These are phyloP conservation scores for Lacerta bilineata DNA, from an alignment of 2,797 vertebrate species.

Conservation along the genomic window DNA sequence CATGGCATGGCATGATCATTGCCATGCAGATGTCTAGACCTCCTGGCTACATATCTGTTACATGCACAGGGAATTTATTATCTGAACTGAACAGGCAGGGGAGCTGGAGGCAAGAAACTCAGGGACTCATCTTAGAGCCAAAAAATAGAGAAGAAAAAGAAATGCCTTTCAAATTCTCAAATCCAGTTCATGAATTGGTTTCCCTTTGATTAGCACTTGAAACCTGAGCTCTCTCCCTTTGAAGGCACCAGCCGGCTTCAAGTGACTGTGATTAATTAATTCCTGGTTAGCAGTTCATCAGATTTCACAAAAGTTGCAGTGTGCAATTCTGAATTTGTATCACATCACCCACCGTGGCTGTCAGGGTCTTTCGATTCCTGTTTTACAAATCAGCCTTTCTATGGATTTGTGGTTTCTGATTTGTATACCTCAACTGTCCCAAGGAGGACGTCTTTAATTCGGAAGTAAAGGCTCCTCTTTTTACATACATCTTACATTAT, in stretches of 20 bases:
- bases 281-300: conserved; percentile 25
- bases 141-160: no score
- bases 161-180: conserved; percentile 17
- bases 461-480: background rate
- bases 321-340: conserved; percentile 20
- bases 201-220: conserved; percentile 42
- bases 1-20: background rate
- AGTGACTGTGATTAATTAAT: conserved; percentile 39
- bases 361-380: background rate
- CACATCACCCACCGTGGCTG: background rate
- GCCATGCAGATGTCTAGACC: background rate
- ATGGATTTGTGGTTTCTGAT: background rate
- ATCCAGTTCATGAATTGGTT: conserved; percentile 19
- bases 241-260: conserved; percentile 27
- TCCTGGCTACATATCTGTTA: conserved; percentile 1
- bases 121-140: background rate
- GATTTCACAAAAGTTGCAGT: conserved; percentile 17
- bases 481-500: background rate
- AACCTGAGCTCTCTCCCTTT: conserved; percentile 33
- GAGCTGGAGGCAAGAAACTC: background rate
- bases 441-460: background rate
- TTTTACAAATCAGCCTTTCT: conserved; percentile 14
- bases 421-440: conserved; percentile 8
- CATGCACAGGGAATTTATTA: conserved; percentile 16
- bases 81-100: conserved; percentile 10